Conservation (phyloP, 2,113 vertebrate species). For the Lipophrys pholis region DNA sequence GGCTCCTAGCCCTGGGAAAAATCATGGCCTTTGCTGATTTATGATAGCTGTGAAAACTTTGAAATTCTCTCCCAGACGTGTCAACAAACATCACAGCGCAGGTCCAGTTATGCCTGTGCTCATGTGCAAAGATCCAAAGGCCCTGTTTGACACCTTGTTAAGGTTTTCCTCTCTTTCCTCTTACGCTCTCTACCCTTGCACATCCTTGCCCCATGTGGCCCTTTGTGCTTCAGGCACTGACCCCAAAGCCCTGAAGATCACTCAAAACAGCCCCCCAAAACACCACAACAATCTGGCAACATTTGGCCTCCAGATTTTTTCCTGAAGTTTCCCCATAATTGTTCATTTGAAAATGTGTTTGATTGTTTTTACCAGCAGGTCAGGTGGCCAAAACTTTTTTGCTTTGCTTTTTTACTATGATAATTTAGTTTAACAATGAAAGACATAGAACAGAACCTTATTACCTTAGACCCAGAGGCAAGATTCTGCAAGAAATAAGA, state of each 20-base stretch:
- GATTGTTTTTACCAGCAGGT: constrained; percentile 15
- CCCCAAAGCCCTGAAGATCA: constrained; percentile 58
- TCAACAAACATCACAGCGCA: constrained; percentile 82
- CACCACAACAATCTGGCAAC: constrained; percentile 58
- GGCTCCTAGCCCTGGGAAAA: constrained; percentile 75
- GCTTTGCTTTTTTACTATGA: too few relatives aligned
- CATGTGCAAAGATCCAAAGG: constrained; percentile 70
- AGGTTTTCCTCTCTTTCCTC: constrained; percentile 62
- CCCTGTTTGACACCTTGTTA: constrained; percentile 77
- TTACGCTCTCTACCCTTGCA: constrained; percentile 32
- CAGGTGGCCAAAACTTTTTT: not conserved
- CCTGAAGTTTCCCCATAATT: not conserved
- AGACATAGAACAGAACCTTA: too few relatives aligned
- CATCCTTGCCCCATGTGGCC: constrained; percentile 51
- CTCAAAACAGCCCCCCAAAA: constrained; percentile 46
- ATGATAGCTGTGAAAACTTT: constrained; percentile 77
- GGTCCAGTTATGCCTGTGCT: constrained; percentile 66
- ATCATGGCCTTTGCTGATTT: constrained; percentile 71
- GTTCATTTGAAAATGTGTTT: constrained; percentile 26
- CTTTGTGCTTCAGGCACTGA: constrained; percentile 63
- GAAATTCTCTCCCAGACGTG: constrained; percentile 79
- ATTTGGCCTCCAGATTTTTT: constrained; percentile 76
- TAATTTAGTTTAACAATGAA: too few relatives aligned
- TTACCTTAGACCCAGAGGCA: too few relatives aligned
- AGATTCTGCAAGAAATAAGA: too few relatives aligned